A percentile compares a stretch with the other conserved stretches of the same genome.
phyloP scores from a whole-genome alignment of 2,113 vertebrate genomes.

The Corvus moneduloides region DNA sequence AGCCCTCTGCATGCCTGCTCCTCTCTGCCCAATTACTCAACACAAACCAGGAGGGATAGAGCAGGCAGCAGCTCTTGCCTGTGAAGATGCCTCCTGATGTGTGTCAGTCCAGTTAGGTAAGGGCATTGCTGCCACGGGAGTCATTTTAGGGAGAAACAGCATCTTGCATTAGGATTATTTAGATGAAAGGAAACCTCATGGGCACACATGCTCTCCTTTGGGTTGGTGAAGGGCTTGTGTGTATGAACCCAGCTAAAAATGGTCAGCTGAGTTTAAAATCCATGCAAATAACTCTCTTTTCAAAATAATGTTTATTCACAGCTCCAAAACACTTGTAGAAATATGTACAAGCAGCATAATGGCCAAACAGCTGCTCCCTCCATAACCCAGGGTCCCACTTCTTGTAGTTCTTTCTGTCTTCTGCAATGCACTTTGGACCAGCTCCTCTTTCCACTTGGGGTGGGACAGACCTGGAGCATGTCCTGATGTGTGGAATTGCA shows the following conservation, averaged over 20 bases:
- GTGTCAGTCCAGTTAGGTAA: not conserved
- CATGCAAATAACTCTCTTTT: not conserved
- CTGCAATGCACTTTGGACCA: not conserved
- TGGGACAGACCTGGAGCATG: not conserved
- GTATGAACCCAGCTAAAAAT: not conserved
- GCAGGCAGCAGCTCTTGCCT: not conserved
- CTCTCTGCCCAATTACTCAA: not conserved
- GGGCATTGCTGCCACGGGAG: not conserved
- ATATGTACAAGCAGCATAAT: fast-evolving
- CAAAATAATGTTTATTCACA: not conserved
- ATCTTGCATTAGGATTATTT: not conserved
- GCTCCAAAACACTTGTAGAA: not conserved
- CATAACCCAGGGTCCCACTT: not conserved
- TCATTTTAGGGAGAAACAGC: not conserved
- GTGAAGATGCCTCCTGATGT: not conserved
- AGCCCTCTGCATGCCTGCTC: not conserved
- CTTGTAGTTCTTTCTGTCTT: not conserved
- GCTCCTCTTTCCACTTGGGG: not conserved
- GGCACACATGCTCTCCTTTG: not conserved
- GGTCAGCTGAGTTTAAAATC: not conserved
- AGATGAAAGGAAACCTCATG: not conserved
- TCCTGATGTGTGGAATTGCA: not conserved
- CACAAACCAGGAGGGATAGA: not conserved
- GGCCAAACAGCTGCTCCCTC: not conserved
- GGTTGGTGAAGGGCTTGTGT: not conserved